Evolutionary conservation across 2,113 vertebrate species (phyloP), one percentile per base, ranked within the genome.

Genomic region (Chloebia gouldiae): DNA sequence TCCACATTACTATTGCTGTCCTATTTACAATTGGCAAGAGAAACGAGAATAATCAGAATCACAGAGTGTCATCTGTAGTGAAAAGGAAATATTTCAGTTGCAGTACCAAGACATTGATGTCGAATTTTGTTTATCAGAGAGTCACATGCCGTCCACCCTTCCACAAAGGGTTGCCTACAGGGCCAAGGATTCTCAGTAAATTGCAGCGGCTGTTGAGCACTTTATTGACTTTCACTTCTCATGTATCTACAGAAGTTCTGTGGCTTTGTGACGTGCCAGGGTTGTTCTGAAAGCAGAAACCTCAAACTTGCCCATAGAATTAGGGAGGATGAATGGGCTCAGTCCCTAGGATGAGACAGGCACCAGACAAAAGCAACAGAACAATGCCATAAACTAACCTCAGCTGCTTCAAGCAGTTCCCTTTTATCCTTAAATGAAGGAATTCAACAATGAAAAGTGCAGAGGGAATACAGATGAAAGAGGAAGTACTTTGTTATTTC

Each of bases 341-440:
- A 15, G 33, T 61, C 60, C 59, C 42, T 28, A 20, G 42, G 42
- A 82, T 24, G 50, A 83, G 71, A 54, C 33, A 68, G 39, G 44
- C 47, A 65, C 31, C 28, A 89, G 35, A 59, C 9, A 80, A 90
- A 90, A 73, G 71, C n/a, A 77, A 50, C 8, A 7, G 42, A 83
- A 61, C 27, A 63, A 19, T 70, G 37, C 31, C 53, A 31, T 71
- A 61, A 91, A 72, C 15, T 59, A 42, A 73, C 31, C 40, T 68
- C 44, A 40, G 28, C 35, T 79, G 45, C 72, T 93, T 50, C 30
- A 57, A 54, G 33, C 28, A 47, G 30, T 54, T 92, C 31, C 25
- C 60, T 95, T 82, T 96, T 81, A 81, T 86, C 69, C 65, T 57
- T 65, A 71, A 88, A 78, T 25, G 22, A 86, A 94, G 47, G 40